A percentile compares a stretch with the other conserved stretches of the same genome.
Evolutionary conservation across 2,113 vertebrate genomes (phyloP).

Genomic region (Semnopithecus entellus): DNA sequence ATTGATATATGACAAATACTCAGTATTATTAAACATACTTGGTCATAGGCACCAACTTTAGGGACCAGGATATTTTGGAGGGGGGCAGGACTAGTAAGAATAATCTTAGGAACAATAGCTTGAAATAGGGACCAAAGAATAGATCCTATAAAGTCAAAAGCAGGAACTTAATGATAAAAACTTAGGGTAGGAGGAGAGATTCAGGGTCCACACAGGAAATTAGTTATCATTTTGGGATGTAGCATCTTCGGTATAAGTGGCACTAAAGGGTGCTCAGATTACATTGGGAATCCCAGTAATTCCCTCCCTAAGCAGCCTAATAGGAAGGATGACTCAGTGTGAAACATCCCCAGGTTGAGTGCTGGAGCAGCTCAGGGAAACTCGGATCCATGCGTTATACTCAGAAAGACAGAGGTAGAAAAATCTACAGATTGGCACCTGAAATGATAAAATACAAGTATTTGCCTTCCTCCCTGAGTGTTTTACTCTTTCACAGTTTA

Average conservation of each 20-base stretch:
- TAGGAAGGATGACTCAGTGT: not conserved
- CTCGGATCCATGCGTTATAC: not conserved
- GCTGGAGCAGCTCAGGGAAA: not conserved
- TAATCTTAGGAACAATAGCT: not conserved
- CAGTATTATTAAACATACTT: not conserved
- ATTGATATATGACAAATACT: not conserved
- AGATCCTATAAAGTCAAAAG: not conserved
- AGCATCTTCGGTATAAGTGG: not conserved
- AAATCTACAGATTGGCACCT: not conserved
- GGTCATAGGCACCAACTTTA: not conserved
- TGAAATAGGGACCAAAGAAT: not conserved
- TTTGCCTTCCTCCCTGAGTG: not conserved
- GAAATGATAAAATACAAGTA: not conserved
- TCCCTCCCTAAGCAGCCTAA: not conserved
- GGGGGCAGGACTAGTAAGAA: not conserved
- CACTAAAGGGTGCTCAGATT: not conserved
- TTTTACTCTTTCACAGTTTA: not conserved
- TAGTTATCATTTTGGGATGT: not conserved
- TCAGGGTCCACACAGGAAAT: not conserved
- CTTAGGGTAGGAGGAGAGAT: not conserved
- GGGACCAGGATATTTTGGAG: not conserved
- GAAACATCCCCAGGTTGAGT: not conserved
- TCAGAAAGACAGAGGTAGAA: not conserved
- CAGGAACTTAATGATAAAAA: not conserved
- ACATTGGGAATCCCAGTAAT: not conserved